Evolutionary conservation across 37 sponge, comb jelly and placozoan species (phyloP), one percentile per base, ranked within the genome.

Genomic region (Diacarnus erythraeanus): DNA sequence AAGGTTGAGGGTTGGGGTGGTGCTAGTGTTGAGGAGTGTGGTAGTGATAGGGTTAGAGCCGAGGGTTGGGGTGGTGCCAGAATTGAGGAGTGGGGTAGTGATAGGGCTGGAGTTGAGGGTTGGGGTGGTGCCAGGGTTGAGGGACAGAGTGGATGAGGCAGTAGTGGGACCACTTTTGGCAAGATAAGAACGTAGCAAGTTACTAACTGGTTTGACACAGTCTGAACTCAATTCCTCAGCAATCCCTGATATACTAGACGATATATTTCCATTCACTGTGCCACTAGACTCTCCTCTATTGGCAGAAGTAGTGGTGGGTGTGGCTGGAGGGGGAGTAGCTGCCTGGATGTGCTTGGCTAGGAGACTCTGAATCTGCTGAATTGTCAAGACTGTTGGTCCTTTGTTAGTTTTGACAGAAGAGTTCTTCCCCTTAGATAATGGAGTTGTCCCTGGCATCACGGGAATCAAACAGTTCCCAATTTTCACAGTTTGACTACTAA

Each of bases 391-490:
- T 15, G 51, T 47, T 47, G 51, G 51, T 15, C 51, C 51, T 47
- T 47, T 47, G 12, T 15, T 47, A 47, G 10, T 6, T 6, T 12
- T 72, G 73, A 29, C 51, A 42, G 39, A 31, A 8, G 64, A 29
- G 20, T 15, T 30, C n/a, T 40, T 22, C 38, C 71, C 71, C 71
- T 42, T n/a, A 3, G 71, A 40, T 38, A 40, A 23, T 22, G 31
- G 9, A 10, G 27, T 65, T 3, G 66, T 10, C 34, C 17, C 33
- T 26, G 66, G 31, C 34, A 65, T 30, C 9, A 65, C 9, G 6
- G 77, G 77, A 31, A 76, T 37, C 8, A 60, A 26, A 2, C 18
- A 30, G 61, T 76, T 76, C 10, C 77, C 77, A 38, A 76, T 76
- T 36, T 42, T 74, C n/a, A 74, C 21, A 5, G 74, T 41, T 31